These are phyloP conservation scores for Anoplius nigerrimus DNA, from an alignment of 2,888 invertebrate genomes.

Conservation along the genomic window DNA sequence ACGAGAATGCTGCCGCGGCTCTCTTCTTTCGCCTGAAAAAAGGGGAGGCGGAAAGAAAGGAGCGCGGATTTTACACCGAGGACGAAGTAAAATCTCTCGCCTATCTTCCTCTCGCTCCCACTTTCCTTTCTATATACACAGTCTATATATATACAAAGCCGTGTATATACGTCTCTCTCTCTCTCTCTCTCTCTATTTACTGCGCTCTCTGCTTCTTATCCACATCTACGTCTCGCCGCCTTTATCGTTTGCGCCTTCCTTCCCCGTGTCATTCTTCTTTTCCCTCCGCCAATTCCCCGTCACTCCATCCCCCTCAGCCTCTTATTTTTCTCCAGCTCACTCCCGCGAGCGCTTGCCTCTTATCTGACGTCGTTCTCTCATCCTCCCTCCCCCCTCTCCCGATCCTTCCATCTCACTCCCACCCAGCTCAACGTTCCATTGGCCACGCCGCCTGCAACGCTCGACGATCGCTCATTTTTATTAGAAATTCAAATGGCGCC, in stretches of 20 bases:
- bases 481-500: conserved; percentile 53
- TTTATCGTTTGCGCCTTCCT: conserved; percentile 13
- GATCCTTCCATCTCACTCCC: too few relatives aligned
- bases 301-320: conserved; percentile 19
- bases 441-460: conserved; percentile 14
- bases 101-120: conserved; percentile 24
- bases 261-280: conserved; percentile 2
- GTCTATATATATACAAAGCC: too few relatives aligned
- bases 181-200: conserved; percentile 8
- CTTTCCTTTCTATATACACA: too few relatives aligned
- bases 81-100: conserved; percentile 44
- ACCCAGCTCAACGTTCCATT: too few relatives aligned
- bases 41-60: conserved; percentile 44
- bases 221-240: background rate
- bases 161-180: background rate
- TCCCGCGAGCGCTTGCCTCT: background rate
- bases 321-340: conserved; percentile 6
- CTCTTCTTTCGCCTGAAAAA: conserved; percentile 17
- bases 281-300: conserved; percentile 4
- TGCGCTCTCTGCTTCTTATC: background rate
- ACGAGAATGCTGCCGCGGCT: conserved; percentile 39
- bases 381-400: conserved; percentile 11
- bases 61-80: conserved; percentile 47
- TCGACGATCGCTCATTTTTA: conserved; percentile 37
- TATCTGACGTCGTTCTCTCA: conserved; percentile 1